phyloP scores from a whole-genome alignment of 2,113 vertebrate genomes.

The Pangasianodon gigas region DNA sequence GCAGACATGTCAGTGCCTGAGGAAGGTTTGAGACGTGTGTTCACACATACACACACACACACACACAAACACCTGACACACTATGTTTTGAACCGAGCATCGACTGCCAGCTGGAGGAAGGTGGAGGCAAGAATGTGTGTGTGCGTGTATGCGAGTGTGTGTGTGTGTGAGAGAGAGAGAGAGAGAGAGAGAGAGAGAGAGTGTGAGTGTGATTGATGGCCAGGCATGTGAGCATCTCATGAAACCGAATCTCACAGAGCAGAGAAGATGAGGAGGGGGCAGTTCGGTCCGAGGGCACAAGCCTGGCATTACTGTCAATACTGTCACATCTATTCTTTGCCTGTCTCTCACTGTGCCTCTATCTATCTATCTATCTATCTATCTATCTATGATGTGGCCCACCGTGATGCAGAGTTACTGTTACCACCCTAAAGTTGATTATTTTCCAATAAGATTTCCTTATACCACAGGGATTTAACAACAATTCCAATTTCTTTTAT shows the following conservation, averaged over 20 bases:
- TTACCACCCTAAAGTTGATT: background rate
- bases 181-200: background rate
- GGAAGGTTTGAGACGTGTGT: constrained; percentile 1
- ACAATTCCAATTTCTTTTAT: background rate
- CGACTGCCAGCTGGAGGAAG: constrained; percentile 44
- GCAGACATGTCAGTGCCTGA: constrained; percentile 13
- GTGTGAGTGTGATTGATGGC: constrained; percentile 52
- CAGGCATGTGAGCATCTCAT: constrained; percentile 34
- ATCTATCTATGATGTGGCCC: background rate
- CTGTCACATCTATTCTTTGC: constrained; percentile 32
- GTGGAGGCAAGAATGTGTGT: constrained; percentile 31
- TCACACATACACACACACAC: constrained; percentile 13
- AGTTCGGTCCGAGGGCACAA: constrained; percentile 38
- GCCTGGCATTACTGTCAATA: constrained; percentile 42
- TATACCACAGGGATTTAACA: background rate
- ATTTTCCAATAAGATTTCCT: background rate
- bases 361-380: background rate
- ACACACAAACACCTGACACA: constrained; percentile 32
- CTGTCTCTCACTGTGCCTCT: constrained; percentile 10
- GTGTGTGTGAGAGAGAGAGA: constrained; percentile 28
- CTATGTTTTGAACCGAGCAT: constrained; percentile 25
- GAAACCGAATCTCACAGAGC: constrained; percentile 52
- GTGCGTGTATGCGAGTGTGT: background rate
- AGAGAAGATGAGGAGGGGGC: constrained; percentile 23
- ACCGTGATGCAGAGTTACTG: background rate